phyloP scores from a whole-genome alignment of 2,888 invertebrate genomes.

The Mechanitis mazaeus region DNA sequence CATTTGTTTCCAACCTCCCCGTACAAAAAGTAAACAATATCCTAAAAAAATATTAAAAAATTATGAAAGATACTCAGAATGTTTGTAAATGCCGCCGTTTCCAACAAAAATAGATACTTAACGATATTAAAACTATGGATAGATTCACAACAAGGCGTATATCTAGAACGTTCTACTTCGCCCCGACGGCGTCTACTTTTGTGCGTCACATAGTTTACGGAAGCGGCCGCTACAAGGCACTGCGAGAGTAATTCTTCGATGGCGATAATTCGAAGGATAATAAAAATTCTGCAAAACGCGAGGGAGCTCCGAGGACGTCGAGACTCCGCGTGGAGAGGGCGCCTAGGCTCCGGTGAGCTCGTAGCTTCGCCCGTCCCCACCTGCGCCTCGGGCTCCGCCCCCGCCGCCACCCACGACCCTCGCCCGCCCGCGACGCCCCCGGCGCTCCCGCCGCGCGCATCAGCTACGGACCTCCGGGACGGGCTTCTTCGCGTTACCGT shows the following conservation, averaged over 20 bases:
- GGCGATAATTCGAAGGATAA: conserved; percentile 1
- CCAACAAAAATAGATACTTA: neutral
- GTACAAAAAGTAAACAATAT: no score
- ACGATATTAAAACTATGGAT: no score
- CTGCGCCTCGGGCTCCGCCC: no score
- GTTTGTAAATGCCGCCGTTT: conserved; percentile 2
- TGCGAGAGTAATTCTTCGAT: conserved; percentile 2
- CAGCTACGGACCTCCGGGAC: conserved; percentile 47
- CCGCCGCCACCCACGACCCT: conserved; percentile 25
- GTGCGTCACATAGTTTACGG: conserved; percentile 1
- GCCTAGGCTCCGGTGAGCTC: no score
- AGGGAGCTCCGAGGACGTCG: no score
- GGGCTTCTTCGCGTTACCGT: conserved; percentile 28
- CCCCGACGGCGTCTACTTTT: neutral
- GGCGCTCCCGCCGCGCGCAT: conserved; percentile 36
- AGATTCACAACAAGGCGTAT: no score
- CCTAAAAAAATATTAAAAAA: no score
- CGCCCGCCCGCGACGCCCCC: conserved; percentile 10
- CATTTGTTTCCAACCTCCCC: no score
- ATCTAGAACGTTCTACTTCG: neutral
- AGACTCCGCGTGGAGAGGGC: no score
- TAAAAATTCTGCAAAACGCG: neutral
- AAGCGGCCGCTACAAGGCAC: conserved; percentile 7
- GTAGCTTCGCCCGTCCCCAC: no score
- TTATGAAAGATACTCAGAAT: neutral